A percentile compares a stretch with the other conserved stretches of the same genome.
These are phyloP conservation scores for Ibidorhyncha struthersii DNA, from an alignment of 2,113 vertebrate species.

Conservation along the genomic window DNA sequence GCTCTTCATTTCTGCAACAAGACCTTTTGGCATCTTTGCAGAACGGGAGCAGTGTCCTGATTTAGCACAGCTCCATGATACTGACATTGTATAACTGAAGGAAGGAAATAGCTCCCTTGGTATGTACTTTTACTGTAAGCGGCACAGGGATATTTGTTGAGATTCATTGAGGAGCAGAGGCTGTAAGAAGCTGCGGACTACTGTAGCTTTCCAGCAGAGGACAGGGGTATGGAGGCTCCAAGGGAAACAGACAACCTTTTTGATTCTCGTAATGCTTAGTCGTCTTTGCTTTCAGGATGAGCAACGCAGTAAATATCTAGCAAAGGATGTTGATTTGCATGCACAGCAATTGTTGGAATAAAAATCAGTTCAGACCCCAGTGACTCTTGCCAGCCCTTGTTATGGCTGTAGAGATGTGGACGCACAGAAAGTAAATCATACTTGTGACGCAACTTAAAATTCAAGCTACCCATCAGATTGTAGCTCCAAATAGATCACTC, in stretches of 20 bases:
- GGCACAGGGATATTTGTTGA: background rate
- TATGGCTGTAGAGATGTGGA: slow-evolving; percentile 17
- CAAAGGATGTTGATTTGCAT: slow-evolving; percentile 57
- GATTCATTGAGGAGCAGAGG: background rate
- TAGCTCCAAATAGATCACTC: background rate
- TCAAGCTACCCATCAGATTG: background rate
- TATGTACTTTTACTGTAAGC: background rate
- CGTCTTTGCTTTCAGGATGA: slow-evolving; percentile 29
- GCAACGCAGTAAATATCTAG: slow-evolving; percentile 49
- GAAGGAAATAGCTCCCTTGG: slow-evolving; percentile 55
- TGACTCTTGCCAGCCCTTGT: slow-evolving; percentile 60
- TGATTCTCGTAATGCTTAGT: background rate
- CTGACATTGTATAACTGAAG: slow-evolving; percentile 1
- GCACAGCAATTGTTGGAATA: slow-evolving; percentile 58
- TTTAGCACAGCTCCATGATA: slow-evolving; percentile 34
- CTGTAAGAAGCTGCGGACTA: background rate
- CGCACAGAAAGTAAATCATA: slow-evolving; percentile 40
- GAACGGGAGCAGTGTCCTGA: slow-evolving; percentile 52
- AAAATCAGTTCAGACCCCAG: slow-evolving; percentile 58
- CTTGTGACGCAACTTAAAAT: slow-evolving; percentile 28
- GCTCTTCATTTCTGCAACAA: background rate
- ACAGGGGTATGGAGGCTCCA: background rate
- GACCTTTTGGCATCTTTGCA: slow-evolving; percentile 54
- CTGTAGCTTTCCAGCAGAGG: background rate
- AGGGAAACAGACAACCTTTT: slow-evolving; percentile 1